Base-by-base conservation (phyloP, 2,888 invertebrate species). In the Drosophila bunnanda region DNA sequence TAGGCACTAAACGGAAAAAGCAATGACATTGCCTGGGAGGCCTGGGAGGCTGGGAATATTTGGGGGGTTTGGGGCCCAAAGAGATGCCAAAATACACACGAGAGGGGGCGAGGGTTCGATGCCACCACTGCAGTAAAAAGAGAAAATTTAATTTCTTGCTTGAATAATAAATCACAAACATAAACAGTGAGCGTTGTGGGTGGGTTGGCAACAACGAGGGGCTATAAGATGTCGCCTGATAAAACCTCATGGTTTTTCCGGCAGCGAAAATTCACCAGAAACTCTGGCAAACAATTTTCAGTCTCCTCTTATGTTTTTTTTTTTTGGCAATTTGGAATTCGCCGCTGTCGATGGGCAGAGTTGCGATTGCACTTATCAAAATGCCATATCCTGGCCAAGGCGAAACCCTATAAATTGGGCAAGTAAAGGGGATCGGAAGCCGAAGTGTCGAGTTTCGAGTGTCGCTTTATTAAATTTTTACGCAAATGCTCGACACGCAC, bases 121-220 rank as follows among this genome's bases (percentile, higher is more conserved):
- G 50, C 41, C 34, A 48, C 53, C 53, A 30, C 50, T 75, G 76
- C 76, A 77, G 76, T 76, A 76, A 77, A 76, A 74, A 69, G 78
- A 75, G 81, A 79, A 85, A 90, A 90, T 90, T 90, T 90, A 90
- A 90, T 90, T 89, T 90, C 86, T 85, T 80, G 76, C 90, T 78
- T 78, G 86, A 86, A 90, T 89, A 90, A 89, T 90, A 90, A 90
- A 90, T 90, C 90, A 90, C 82, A 89, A 82, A 84, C 75, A 87
- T 78, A 83, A 81, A 80, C 77, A 78, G 81, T 81, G 69, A 62
- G 32, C 38, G 62, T 57, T 54, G 69, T 70, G 77, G 34, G 54
- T 28, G 30, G 39, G 39, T 13, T 13, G 38, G 44, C 25, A 36
- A 34, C 38, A 38, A 32, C 36, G 44, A 6, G 32, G 39, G 34